Conservation (phyloP, 1,140 invertebrate species). For the Trichonephila clavata region DNA sequence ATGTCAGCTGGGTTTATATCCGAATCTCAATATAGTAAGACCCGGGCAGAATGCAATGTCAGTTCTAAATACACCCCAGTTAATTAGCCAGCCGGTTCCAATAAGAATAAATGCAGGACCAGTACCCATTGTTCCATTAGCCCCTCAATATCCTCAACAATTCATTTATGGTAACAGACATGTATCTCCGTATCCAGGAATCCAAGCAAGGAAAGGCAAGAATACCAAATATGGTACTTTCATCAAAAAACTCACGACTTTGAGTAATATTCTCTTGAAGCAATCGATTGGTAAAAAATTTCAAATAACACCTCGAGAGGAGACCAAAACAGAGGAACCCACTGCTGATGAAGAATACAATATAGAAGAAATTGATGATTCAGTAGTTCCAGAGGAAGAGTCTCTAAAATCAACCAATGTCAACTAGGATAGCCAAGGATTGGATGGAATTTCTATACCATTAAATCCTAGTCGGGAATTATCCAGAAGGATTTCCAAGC, state of each 20-base stretch:
- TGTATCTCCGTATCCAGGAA: background rate
- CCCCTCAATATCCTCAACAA: background rate
- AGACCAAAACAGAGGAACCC: background rate
- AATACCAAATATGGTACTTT: background rate
- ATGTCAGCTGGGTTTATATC: background rate
- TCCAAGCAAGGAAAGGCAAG: background rate
- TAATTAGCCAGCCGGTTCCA: background rate
- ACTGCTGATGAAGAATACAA: background rate
- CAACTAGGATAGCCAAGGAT: background rate
- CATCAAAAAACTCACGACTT: conserved; percentile 31
- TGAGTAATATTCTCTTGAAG: background rate
- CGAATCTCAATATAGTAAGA: background rate
- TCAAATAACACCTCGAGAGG: background rate
- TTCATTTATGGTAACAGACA: background rate
- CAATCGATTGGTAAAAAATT: background rate
- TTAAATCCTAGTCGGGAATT: background rate
- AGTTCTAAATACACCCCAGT: conserved; percentile 2
- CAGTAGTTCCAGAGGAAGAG: background rate
- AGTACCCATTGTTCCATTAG: background rate
- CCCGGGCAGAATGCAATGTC: conserved; percentile 20
- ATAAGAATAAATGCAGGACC: background rate
- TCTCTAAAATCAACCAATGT: background rate
- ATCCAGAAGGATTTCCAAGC: conserved; percentile 1
- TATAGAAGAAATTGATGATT: background rate
- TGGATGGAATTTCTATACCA: background rate